These are phyloP conservation scores for Pristionchus entomophagus DNA, from an alignment of 2,888 invertebrate genomes.

Conservation along the genomic window DNA sequence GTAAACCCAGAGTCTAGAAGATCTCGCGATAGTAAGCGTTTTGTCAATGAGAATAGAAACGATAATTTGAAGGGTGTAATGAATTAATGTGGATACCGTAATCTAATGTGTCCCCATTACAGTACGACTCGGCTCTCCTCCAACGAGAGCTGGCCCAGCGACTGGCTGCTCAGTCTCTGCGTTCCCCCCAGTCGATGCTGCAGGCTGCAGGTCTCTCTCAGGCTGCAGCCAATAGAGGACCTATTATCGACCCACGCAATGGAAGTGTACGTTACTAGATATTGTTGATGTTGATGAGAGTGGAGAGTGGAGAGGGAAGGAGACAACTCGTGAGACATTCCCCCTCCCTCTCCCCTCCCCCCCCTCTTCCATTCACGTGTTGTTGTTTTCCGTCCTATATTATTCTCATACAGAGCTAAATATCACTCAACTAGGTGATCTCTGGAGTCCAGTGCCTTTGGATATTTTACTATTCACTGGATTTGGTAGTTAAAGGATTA, in stretches of 20 bases:
- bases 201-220: background rate
- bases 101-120: constrained; percentile 45
- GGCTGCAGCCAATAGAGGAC: constrained; percentile 8
- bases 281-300: no score
- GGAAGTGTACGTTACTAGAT: background rate
- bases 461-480: no score
- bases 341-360: background rate
- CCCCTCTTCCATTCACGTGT: constrained; percentile 51
- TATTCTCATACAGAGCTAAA: no score
- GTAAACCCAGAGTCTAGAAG: no score
- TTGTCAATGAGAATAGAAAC: no score
- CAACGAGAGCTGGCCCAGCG: constrained; percentile 51
- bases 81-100: background rate
- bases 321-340: background rate
- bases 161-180: constrained; percentile 29
- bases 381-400: no score
- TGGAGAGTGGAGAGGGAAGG: no score
- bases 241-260: constrained; percentile 13
- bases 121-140: constrained; percentile 64
- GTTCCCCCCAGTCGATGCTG: constrained; percentile 34
- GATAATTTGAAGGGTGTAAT: background rate
- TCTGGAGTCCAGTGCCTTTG: no score
- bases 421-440: no score
- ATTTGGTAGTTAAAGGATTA: no score
- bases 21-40: no score